phyloP scores from a whole-genome alignment of 2,797 vertebrate genomes.

The Anas acuta region DNA sequence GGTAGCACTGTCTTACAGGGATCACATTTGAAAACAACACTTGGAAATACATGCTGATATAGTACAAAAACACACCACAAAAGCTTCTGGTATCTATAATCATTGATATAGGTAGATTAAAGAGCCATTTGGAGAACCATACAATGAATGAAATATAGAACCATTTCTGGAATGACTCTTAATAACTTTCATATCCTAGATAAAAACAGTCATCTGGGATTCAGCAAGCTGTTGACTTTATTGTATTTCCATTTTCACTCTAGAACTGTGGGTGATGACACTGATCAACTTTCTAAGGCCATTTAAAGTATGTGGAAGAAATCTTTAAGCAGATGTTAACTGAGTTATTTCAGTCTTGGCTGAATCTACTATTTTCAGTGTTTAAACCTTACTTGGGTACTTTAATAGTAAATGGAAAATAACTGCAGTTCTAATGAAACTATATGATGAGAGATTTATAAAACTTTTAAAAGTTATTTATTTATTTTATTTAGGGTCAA shows the following conservation, averaged over 20 bases:
- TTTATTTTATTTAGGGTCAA: slow-evolving; percentile 89
- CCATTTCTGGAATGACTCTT: not conserved
- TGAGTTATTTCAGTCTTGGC: not conserved
- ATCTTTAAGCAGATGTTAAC: not conserved
- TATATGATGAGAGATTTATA: not conserved
- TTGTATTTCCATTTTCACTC: not conserved
- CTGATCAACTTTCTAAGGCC: not conserved
- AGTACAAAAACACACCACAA: not conserved
- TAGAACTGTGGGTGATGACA: not conserved
- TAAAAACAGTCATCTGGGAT: not conserved
- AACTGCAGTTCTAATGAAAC: not conserved
- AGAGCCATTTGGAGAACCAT: not conserved
- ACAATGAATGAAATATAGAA: not conserved
- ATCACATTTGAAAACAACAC: not conserved
- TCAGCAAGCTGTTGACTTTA: not conserved
- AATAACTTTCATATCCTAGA: not conserved
- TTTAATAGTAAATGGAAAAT: not conserved
- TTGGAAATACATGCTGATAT: not conserved
- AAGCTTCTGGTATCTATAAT: not conserved
- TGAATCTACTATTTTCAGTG: not conserved
- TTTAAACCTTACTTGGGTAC: not conserved
- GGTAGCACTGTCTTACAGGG: not conserved
- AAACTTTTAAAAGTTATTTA: slow-evolving; percentile 48
- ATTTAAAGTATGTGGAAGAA: not conserved
- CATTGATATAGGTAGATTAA: not conserved